A percentile compares a stretch with the other conserved stretches of the same genome.
These are phyloP conservation scores for Zosterops borbonicus DNA, from an alignment of 2,113 vertebrate genomes.

Conservation along the genomic window DNA sequence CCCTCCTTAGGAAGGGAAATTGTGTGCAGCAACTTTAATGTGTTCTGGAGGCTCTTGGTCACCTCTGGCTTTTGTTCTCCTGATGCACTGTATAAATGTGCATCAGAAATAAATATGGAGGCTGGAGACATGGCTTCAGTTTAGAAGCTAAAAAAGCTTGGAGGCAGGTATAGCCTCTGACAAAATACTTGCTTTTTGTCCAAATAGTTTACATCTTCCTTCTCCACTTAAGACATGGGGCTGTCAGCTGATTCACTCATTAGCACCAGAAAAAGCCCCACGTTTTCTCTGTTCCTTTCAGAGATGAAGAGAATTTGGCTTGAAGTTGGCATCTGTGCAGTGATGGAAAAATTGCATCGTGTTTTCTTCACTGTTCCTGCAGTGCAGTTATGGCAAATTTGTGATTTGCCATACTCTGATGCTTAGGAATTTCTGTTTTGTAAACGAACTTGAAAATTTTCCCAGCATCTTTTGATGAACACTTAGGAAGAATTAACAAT, in stretches of 20 bases:
- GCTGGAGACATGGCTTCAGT: neutral
- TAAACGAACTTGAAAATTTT: neutral
- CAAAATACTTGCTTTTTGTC: neutral
- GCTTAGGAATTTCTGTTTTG: neutral
- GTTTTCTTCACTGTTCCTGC: neutral
- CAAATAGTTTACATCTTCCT: neutral
- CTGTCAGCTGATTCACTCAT: fast-evolving
- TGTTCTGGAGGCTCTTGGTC: neutral
- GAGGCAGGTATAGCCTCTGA: neutral
- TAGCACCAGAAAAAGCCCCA: neutral
- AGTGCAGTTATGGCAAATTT: neutral
- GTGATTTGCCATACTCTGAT: neutral
- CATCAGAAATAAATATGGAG: no score
- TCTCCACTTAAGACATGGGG: neutral
- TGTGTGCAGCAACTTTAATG: fast-evolving
- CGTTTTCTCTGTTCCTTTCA: neutral
- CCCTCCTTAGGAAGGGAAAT: neutral
- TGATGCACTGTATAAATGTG: neutral
- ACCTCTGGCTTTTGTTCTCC: neutral
- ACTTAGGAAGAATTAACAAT: neutral
- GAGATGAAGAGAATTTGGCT: neutral
- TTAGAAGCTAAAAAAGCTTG: neutral
- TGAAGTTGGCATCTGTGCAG: neutral
- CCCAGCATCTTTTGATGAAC: neutral
- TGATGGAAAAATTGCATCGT: neutral